These are phyloP conservation scores for Chlamydotis undulata DNA, from an alignment of 2,113 vertebrate genomes.

Conservation along the genomic window DNA sequence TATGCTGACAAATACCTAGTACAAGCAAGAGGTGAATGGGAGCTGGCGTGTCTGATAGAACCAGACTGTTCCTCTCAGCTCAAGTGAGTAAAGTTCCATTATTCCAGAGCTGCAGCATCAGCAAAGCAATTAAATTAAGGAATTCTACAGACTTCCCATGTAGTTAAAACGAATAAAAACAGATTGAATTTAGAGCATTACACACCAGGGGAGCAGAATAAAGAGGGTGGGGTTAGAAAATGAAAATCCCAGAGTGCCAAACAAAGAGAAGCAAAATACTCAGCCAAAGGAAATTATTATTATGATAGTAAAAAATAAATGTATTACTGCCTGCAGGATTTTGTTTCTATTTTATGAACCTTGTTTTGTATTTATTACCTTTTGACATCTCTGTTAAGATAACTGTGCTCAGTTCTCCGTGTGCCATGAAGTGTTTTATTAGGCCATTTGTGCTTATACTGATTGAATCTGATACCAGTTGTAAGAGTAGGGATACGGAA, in stretches of 20 bases:
- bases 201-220: neutral
- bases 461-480: neutral
- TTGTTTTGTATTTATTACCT: neutral
- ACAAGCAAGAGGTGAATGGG: neutral
- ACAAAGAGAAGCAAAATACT: neutral
- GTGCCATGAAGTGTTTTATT: neutral
- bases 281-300: neutral
- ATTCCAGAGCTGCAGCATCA: slow-evolving; percentile 22
- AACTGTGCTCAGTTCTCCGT: neutral
- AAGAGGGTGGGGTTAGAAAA: neutral
- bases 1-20: neutral
- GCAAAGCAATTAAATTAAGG: slow-evolving; percentile 40
- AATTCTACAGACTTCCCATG: neutral
- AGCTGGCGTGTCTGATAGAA: slow-evolving; percentile 5
- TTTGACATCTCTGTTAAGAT: neutral
- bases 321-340: neutral
- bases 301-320: neutral
- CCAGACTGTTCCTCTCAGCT: neutral
- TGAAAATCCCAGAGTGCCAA: neutral
- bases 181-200: slow-evolving; percentile 20
- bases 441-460: neutral
- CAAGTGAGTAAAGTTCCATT: slow-evolving; percentile 1
- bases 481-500: neutral
- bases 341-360: neutral
- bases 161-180: slow-evolving; percentile 35